phyloP scores from a whole-genome alignment of 92 coral and sea anemone species.

The Zoanthus sociatus region DNA sequence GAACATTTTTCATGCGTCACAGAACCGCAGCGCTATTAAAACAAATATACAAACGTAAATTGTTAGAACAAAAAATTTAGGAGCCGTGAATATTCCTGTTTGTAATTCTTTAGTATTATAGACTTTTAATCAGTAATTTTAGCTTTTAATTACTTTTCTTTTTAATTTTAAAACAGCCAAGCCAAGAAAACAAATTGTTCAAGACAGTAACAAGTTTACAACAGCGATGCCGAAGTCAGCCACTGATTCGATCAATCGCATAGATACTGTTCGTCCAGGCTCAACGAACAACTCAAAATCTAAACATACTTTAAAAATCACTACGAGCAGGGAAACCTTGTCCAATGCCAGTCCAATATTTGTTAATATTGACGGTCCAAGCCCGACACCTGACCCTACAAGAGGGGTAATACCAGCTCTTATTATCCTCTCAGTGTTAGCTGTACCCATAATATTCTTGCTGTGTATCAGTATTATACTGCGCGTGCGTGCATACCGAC shows the following conservation, averaged over 20 bases:
- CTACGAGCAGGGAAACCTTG: not conserved
- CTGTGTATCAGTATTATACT: conserved; percentile 78
- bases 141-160: not conserved
- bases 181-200: not conserved
- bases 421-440: conserved; percentile 79
- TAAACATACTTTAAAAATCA: not conserved
- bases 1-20: no score
- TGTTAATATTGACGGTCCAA: conserved; percentile 25
- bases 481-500: conserved; percentile 83
- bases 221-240: not conserved
- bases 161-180: not conserved
- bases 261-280: not conserved
- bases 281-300: not conserved
- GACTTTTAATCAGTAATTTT: no score
- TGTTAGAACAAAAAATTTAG: no score
- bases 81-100: no score
- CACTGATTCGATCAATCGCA: not conserved
- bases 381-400: conserved; percentile 36
- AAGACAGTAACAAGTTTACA: not conserved
- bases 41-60: no score
- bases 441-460: conserved; percentile 85
- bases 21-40: no score
- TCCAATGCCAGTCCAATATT: not conserved
- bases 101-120: no score
- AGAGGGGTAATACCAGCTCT: conserved; percentile 83